These are phyloP conservation scores for Andrena flavipes DNA, from an alignment of 2,888 invertebrate species.

Conservation along the genomic window DNA sequence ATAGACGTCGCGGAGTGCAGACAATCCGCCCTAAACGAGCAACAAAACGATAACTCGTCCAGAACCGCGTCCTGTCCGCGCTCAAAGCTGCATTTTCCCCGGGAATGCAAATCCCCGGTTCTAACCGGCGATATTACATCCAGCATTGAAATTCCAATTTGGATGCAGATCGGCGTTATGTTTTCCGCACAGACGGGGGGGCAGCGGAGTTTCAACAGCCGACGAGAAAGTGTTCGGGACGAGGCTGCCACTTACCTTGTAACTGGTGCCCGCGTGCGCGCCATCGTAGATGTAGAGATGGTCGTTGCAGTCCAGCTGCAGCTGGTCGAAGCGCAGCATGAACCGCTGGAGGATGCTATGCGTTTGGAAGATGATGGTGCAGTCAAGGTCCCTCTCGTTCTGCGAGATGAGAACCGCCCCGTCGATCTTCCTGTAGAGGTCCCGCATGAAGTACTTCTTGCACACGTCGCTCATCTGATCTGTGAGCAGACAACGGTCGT, in stretches of 20 bases:
- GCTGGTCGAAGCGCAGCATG: conserved; percentile 96
- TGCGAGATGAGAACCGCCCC: conserved; percentile 96
- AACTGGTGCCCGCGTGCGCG: conserved; percentile 94
- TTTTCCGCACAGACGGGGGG: conserved; percentile 1
- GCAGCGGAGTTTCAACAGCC: not conserved
- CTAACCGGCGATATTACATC: conserved; percentile 39
- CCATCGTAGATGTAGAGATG: conserved; percentile 97
- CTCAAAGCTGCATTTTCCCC: conserved; percentile 21
- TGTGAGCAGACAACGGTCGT: conserved; percentile 84
- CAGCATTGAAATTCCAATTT: conserved; percentile 43
- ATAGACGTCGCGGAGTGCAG: not conserved
- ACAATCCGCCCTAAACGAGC: not conserved
- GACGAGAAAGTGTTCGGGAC: not conserved
- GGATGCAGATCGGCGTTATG: conserved; percentile 43
- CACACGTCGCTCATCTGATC: conserved; percentile 96
- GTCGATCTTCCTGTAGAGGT: conserved; percentile 95
- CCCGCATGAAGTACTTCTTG: conserved; percentile 95
- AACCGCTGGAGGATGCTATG: conserved; percentile 97
- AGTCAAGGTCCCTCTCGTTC: conserved; percentile 95
- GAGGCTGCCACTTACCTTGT: conserved; percentile 88
- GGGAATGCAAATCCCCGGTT: conserved; percentile 31
- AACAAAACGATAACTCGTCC: conserved; percentile 21
- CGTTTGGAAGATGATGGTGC: conserved; percentile 97
- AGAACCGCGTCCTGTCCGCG: not conserved
- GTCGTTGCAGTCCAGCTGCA: conserved; percentile 97